These are phyloP conservation scores for Poecilobothrus nobilitatus DNA, from an alignment of 2,888 invertebrate genomes.

Conservation along the genomic window DNA sequence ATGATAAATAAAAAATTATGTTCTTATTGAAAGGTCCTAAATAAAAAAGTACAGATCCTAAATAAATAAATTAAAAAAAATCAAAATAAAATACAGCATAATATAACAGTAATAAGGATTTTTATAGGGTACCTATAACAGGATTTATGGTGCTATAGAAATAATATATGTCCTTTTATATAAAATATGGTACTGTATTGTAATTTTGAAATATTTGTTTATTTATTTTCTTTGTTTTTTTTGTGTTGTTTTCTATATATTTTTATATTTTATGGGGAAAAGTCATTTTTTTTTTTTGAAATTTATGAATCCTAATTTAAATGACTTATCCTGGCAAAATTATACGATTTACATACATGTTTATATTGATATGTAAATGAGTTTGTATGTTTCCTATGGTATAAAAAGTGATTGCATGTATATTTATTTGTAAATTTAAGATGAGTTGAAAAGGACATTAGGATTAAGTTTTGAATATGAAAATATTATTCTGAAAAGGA, in stretches of 20 bases:
- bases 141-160: not conserved
- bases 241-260: not conserved
- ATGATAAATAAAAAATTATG: too few relatives aligned
- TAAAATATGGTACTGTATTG: not conserved
- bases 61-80: not conserved
- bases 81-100: not conserved
- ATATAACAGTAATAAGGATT: not conserved
- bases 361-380: not conserved
- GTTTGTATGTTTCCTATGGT: too few relatives aligned
- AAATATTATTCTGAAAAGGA: too few relatives aligned
- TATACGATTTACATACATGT: not conserved
- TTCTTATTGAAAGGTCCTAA: too few relatives aligned
- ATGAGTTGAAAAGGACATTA: not conserved
- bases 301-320: constrained; percentile 2
- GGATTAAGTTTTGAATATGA: not conserved
- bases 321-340: not conserved
- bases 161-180: not conserved
- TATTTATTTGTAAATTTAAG: not conserved
- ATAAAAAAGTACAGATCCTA: too few relatives aligned
- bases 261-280: not conserved
- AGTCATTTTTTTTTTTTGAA: not conserved
- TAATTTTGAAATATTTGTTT: not conserved
- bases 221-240: not conserved
- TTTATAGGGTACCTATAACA: not conserved
- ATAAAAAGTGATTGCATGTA: not conserved